These are phyloP conservation scores for Oxycera nigricornis DNA, from an alignment of 2,888 invertebrate genomes.

Conservation along the genomic window DNA sequence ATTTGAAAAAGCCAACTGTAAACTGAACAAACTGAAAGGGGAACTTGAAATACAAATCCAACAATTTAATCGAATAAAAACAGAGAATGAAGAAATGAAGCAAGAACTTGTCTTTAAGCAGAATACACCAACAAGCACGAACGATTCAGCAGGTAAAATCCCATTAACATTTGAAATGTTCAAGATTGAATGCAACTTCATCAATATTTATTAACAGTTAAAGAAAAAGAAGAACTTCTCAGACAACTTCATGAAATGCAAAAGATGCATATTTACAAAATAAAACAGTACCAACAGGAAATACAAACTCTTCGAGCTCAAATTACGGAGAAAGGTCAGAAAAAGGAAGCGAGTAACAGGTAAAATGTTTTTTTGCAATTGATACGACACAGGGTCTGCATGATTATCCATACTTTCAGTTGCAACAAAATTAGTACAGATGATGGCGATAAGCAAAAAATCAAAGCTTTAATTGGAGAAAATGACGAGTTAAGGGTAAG, in stretches of 20 bases:
- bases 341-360: background rate
- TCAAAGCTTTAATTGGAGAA: constrained; percentile 51
- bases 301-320: constrained; percentile 9
- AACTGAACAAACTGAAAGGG: background rate
- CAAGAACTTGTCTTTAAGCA: background rate
- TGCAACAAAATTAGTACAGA: background rate
- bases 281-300: constrained; percentile 37
- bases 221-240: constrained; percentile 27
- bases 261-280: constrained; percentile 44
- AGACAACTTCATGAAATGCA: constrained; percentile 42
- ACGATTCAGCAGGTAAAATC: background rate
- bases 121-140: background rate
- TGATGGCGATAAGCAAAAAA: constrained; percentile 45
- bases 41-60: constrained; percentile 3
- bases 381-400: background rate
- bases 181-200: too few relatives aligned
- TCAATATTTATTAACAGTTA: background rate
- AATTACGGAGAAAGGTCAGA: background rate
- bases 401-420: background rate
- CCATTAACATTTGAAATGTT: background rate
- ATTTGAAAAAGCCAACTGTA: background rate
- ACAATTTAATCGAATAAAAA: background rate
- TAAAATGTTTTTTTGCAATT: background rate
- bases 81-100: constrained; percentile 22
- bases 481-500: constrained; percentile 50